Evolutionary conservation across 1,140 invertebrate genomes (phyloP), one percentile per base, ranked within the genome.

Genomic region (Macrostomum lignano): DNA sequence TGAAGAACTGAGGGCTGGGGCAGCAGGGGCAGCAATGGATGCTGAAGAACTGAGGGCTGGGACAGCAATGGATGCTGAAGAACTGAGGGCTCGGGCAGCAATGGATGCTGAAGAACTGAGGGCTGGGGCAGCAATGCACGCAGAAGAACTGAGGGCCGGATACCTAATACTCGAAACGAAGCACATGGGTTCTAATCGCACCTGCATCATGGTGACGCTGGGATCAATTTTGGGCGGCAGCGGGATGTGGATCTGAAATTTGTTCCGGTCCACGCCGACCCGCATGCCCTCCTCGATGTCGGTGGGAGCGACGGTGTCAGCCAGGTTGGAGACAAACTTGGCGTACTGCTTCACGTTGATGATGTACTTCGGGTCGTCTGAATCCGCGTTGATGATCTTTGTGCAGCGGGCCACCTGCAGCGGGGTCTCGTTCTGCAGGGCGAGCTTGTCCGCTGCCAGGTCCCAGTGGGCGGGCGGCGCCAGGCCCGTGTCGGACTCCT

Each of bases 281-380:
- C 88, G 66, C 86, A 96, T 98, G 36, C 91, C 91, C 64, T 98
- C 91, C 63, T 98, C 91, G 53, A 99, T 99, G 61, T 99, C 91
- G 31, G 91, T 98, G 0, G 91, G 88, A 5, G 91, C 86, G 17
- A 99, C 91, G 7, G 82, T 82, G 61, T 98, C 88, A 20, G 84
- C 86, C 23, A 98, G 57, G n/a, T n/a, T n/a, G 7, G 98, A 88
- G 5, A 99, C 91, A 68, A 99, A 99, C 49, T 99, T 99, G 4
- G 91, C 91, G 67, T 98, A 98, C 52, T 98, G 91, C 53, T 99
- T 99, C 0, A 99, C 91, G 64, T 99, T 98, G 39, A 98, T 98
- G 33, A 98, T 94, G 47, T 98, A 98, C 52, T 96, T 93, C 0
- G 86, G 74, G 58, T 96, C 84, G 52, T 93, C 82, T 2, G 78